Conservation (phyloP, 2,797 vertebrate species). For the Microctenopoma stevenorrisi region DNA sequence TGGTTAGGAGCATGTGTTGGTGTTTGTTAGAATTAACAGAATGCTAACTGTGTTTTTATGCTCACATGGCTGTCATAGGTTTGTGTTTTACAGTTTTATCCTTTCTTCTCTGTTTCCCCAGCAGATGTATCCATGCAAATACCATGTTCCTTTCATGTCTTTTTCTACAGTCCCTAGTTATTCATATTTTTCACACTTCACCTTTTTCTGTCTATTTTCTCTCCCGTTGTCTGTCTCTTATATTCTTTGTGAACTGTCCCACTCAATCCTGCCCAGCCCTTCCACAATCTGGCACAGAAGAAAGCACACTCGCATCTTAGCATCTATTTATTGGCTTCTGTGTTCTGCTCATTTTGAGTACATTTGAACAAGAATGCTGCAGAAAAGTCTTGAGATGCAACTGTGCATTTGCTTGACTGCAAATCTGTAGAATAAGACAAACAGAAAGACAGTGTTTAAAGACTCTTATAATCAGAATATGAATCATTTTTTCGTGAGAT, state of each 20-base stretch:
- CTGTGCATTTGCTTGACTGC: too few relatives aligned
- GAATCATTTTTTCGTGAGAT: too few relatives aligned
- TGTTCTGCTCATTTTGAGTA: background rate
- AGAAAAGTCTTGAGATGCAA: too few relatives aligned
- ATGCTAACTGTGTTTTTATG: conserved; percentile 30
- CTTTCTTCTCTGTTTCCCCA: background rate
- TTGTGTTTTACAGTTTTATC: conserved; percentile 27
- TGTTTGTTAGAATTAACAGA: conserved; percentile 35
- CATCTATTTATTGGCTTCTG: background rate
- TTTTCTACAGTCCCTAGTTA: background rate
- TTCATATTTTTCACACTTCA: background rate
- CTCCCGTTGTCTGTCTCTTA: background rate
- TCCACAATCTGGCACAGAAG: background rate
- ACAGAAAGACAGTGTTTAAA: too few relatives aligned
- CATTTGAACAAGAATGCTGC: background rate
- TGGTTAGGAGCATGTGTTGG: background rate
- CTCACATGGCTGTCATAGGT: conserved; percentile 51
- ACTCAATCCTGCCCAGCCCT: background rate
- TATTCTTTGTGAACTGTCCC: background rate
- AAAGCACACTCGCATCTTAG: background rate
- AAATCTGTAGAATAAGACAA: too few relatives aligned
- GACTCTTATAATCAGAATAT: too few relatives aligned
- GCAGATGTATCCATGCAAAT: background rate
- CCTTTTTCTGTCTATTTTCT: background rate
- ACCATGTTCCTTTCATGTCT: background rate